Base-by-base conservation (phyloP, 2,888 invertebrate species). In the Drosophila prostipennis region DNA sequence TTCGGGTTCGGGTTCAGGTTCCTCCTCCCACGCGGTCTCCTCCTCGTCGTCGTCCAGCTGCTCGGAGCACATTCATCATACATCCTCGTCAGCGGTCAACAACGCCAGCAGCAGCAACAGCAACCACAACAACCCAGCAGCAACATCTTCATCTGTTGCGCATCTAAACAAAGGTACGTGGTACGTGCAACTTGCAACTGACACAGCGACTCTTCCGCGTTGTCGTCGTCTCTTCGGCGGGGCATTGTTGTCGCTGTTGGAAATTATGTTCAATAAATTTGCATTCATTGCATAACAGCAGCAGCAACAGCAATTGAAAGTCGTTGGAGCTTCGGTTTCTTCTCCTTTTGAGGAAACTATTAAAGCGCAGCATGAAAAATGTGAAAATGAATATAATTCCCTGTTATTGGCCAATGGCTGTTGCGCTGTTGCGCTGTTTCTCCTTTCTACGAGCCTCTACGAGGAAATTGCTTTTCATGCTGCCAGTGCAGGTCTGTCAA, bases 111-210 rank as follows among this genome's bases (percentile, higher is more conserved):
- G 10, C 61, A 29, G 10, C 46, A 11, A 7, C 46, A 19, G 19
- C 29, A 46, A 45, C 65, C 46, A 14, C 76, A n/a, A 23, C 73
- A 55, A 49, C 75, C 72, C 57, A 88, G 53, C 80, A 80, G 61
- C 82, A 77, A 49, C 89, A 72, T 69, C 84, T 72, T 51, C 88
- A 88, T 67, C 80, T 89, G 78, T 51, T 89, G 83, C 89, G 88
- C 84, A 89, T 84, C 49, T 84, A 37, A 82, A 70, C 72, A 79
- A 87, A 89, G 78, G 89, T 89, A 43, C 43, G 13, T 26, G 5
- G 64, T 63, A 48, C 53, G 32, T 37, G 49, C 67, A 68, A 37
- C 68, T 48, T 43, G 36, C 42, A 29, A 60, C 42, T 16, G 42
- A 42, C 40, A 40, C 40, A 40, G 37, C 36, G 43, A 55, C 49